Evolutionary conservation across 2,888 invertebrate species (phyloP).

Genomic region (Trachelus iudaicus): DNA sequence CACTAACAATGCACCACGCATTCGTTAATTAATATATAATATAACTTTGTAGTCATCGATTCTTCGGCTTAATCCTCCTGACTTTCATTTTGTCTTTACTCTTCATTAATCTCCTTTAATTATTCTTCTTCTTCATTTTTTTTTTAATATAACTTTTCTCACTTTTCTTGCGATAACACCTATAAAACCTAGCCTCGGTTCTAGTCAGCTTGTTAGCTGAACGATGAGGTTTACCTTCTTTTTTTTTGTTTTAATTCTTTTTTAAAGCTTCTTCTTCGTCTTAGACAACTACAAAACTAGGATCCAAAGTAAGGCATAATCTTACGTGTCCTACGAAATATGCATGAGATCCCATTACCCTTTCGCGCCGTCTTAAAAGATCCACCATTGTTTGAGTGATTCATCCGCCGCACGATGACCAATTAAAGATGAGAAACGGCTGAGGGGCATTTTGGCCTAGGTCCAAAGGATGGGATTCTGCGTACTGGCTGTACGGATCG

Average conservation of each 20-base stretch:
- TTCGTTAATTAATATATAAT: conserved; percentile 2
- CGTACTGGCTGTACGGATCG: conserved; percentile 10
- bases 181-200: conserved; percentile 23
- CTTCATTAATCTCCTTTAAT: conserved; percentile 16
- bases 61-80: background rate
- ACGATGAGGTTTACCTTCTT: no score
- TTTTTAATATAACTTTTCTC: conserved; percentile 23
- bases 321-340: conserved; percentile 18
- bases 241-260: conserved; percentile 24
- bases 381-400: conserved; percentile 6
- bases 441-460: conserved; percentile 14
- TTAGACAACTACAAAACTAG: conserved; percentile 27
- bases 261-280: conserved; percentile 7
- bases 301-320: conserved; percentile 25
- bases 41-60: conserved; percentile 1
- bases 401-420: conserved; percentile 22
- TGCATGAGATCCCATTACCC: conserved; percentile 10
- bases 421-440: conserved; percentile 17
- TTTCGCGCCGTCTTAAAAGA: background rate
- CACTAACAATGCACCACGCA: no score
- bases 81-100: conserved; percentile 13
- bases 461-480: conserved; percentile 7
- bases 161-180: conserved; percentile 14
- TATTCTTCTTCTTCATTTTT: conserved; percentile 19
- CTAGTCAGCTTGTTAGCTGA: conserved; percentile 11